Conservation (phyloP, 2,113 vertebrate species). For the Eolophus roseicapilla region DNA sequence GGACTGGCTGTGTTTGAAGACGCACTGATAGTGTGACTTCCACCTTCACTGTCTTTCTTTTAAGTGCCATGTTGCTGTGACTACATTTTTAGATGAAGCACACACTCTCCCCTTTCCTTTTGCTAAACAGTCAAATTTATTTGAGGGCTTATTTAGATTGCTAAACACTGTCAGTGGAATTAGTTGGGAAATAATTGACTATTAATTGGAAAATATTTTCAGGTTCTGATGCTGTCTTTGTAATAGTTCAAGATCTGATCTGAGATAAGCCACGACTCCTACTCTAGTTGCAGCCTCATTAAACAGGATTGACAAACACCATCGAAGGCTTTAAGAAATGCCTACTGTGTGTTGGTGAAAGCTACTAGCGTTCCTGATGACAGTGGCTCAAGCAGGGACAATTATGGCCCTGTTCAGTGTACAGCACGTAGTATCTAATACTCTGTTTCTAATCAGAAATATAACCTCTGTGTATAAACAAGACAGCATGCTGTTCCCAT, state of each 20-base stretch:
- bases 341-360: neutral
- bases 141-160: conserved; percentile 13
- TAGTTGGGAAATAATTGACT: neutral
- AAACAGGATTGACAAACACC: neutral
- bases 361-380: neutral
- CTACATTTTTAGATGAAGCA: neutral
- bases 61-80: neutral
- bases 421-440: neutral
- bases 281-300: neutral
- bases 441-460: neutral
- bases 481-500: neutral
- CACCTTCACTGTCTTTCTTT: neutral
- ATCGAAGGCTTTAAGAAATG: neutral
- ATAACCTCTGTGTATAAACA: neutral
- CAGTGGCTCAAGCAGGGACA: neutral
- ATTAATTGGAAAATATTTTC: neutral
- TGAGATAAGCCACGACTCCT: neutral
- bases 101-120: neutral
- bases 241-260: neutral
- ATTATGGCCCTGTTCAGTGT: neutral
- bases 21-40: neutral
- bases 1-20: neutral
- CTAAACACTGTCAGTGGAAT: neutral
- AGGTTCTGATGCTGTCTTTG: neutral
- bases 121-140: neutral